phyloP scores from a whole-genome alignment of 53 echinoderm and acorn worm species.

The Antedon mediterranea region DNA sequence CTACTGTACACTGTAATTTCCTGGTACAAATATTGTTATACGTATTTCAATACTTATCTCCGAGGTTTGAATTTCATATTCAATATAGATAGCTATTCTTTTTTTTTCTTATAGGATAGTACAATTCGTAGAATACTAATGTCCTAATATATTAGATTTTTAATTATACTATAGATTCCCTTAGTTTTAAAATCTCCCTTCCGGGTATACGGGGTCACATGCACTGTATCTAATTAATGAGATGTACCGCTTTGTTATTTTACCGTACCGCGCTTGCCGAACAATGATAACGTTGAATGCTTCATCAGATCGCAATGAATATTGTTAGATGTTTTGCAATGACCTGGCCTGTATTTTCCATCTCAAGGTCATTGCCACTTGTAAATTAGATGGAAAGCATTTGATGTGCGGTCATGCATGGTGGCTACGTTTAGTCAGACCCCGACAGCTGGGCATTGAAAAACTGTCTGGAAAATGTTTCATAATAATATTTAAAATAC shows the following conservation, averaged over 20 bases:
- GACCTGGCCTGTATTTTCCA: neutral
- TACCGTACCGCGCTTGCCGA: neutral
- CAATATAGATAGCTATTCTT: too few relatives aligned
- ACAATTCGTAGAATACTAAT: too few relatives aligned
- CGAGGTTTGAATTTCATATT: too few relatives aligned
- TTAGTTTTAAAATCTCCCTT: too few relatives aligned
- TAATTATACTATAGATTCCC: too few relatives aligned
- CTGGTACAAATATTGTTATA: too few relatives aligned
- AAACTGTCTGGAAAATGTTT: neutral
- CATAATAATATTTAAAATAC: too few relatives aligned
- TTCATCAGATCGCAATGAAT: neutral
- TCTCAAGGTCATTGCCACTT: neutral
- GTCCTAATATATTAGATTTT: too few relatives aligned
- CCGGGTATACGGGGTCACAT: neutral
- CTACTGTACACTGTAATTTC: too few relatives aligned
- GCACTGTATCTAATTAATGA: neutral
- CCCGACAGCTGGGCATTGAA: neutral
- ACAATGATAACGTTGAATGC: neutral
- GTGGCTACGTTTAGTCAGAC: neutral
- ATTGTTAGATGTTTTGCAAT: neutral
- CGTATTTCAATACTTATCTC: too few relatives aligned
- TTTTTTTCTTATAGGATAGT: too few relatives aligned
- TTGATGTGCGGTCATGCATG: neutral
- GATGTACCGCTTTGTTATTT: neutral
- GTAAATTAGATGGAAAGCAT: neutral